Base-by-base conservation (phyloP, 2,113 vertebrate genomes). In the Pangasianodon gigas region DNA sequence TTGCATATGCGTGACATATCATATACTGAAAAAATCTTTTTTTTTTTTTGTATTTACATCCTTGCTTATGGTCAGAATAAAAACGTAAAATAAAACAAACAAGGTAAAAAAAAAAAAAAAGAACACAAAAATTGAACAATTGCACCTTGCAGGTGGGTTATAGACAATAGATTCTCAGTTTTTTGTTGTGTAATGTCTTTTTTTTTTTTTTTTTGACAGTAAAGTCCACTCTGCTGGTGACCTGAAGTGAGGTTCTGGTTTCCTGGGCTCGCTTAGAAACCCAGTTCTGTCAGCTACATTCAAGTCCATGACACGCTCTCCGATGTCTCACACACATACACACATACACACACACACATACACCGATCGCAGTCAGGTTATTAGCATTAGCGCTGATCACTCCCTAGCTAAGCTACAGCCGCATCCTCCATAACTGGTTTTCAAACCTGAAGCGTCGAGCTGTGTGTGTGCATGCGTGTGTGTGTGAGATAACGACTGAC, bases 241-340 rank as follows among this genome's bases (percentile, higher is more conserved):
- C 96, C 95, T 94, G 95, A 96, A 95, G 95, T 94, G 95, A 95
- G 95, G 95, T 95, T 94, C 93, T 92, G 94, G 94, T 94, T 87
- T 93, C 91, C 93, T 71, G 91, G 95, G 94, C 92, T 95, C 92
- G 87, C 92, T 91, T 95, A 94, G 93, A 93, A 93, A 94, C 93
- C 93, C 93, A 91, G 88, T 94, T 91, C 95, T 93, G 94, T 96
- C 95, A 95, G 95, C 95, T 96, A 96, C 96, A 96, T 96, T 96
- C 96, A 96, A 95, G 93, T 95, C 95, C 95, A 95, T 93, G 93
- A 93, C 95, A 95, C 94, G 93, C 92, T 95, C 95, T 92, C 92
- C 92, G 89, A 91, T 65, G 91, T 88, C 88, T 94, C 56, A 29
- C 56, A 46, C 81, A 58, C 81, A 94, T 88, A 93, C 93, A 83